These are phyloP conservation scores for Hydrophis major DNA, from an alignment of 2,797 vertebrate species.

Conservation along the genomic window DNA sequence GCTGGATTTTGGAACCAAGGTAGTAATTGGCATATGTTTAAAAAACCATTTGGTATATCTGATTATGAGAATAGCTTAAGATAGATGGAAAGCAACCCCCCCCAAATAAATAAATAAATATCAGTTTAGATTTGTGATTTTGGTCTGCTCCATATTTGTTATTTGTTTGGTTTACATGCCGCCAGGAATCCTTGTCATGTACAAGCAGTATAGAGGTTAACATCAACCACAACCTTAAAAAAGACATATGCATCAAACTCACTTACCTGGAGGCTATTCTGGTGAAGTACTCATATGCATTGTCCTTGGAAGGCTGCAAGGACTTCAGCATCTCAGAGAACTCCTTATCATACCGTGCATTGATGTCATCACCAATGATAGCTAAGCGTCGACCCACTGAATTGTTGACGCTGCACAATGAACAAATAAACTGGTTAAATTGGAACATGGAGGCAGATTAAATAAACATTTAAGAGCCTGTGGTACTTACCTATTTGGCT, in stretches of 20 bases:
- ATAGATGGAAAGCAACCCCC: not conserved
- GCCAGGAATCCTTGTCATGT: not conserved
- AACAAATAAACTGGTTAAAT: accelerated
- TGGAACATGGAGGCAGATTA: not conserved
- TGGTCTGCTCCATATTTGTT: not conserved
- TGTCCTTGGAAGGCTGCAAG: conserved; percentile 68
- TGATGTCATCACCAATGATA: conserved; percentile 76
- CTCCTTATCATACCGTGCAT: conserved; percentile 68
- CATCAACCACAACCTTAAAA: not conserved
- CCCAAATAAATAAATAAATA: not conserved
- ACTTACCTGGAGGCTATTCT: conserved; percentile 75
- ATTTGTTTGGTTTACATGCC: not conserved
- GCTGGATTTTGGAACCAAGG: not conserved
- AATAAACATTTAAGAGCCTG: accelerated
- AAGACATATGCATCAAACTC: not conserved
- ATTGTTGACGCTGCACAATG: conserved; percentile 51
- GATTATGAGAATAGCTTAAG: not conserved
- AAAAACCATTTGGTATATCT: not conserved
- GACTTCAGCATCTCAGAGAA: conserved; percentile 68
- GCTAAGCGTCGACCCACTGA: conserved; percentile 74
- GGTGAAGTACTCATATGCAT: conserved; percentile 71
- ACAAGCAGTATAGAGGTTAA: not conserved
- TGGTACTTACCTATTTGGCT: conserved; percentile 60
- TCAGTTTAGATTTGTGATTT: not conserved
- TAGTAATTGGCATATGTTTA: not conserved